Conservation (phyloP, 2,113 vertebrate genomes). For the Oreochromis niloticus region DNA sequence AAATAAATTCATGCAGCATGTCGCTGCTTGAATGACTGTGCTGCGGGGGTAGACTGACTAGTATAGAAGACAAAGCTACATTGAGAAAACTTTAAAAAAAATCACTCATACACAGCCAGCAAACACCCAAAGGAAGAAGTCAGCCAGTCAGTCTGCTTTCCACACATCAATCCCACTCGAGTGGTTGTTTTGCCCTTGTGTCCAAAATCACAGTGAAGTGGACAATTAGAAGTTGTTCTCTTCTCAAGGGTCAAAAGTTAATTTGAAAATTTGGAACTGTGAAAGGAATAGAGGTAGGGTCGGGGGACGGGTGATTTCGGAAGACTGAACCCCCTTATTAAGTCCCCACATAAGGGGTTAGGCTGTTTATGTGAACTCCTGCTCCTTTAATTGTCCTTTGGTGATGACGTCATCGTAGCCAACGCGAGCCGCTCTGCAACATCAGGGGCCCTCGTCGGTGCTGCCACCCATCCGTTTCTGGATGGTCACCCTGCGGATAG, state of each 20-base stretch:
- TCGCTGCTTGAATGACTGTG: background rate
- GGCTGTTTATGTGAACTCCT: background rate
- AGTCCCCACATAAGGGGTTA: background rate
- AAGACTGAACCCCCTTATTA: conserved; percentile 13
- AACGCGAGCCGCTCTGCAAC: background rate
- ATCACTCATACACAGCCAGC: background rate
- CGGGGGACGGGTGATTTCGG: background rate
- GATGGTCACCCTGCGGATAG: conserved; percentile 62
- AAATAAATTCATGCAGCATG: conserved; percentile 23
- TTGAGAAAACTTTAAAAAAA: background rate
- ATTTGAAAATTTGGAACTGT: background rate
- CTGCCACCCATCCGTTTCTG: conserved; percentile 62
- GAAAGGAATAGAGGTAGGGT: background rate
- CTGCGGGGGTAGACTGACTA: background rate
- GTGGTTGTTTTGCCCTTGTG: background rate
- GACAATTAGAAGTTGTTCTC: conserved; percentile 17
- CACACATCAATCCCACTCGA: background rate
- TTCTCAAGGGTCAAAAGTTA: conserved; percentile 4
- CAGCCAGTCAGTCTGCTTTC: background rate
- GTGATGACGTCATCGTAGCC: background rate
- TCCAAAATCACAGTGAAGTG: background rate
- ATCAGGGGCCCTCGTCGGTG: conserved; percentile 67
- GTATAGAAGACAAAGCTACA: background rate
- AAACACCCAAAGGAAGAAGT: background rate
- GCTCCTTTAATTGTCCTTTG: background rate